Percentiles rank a stretch among this genome's conserved stretches.
Evolutionary conservation across 2,113 vertebrate genomes (phyloP).

Genomic region (Tamias sibiricus): DNA sequence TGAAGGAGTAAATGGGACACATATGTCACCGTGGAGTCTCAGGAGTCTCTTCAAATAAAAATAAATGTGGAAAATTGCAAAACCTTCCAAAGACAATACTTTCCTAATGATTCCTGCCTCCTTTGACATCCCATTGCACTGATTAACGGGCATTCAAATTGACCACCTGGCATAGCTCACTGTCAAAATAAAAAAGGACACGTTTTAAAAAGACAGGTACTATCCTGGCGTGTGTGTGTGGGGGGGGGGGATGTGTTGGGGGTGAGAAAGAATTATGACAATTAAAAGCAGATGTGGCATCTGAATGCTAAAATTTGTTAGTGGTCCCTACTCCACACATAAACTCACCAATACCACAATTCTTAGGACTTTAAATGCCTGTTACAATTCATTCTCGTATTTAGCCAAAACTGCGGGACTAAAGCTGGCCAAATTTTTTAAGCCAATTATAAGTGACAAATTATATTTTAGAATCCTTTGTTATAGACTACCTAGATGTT

Average conservation of each 20-base stretch:
- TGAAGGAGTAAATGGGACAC: constrained; percentile 54
- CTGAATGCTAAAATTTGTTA: background rate
- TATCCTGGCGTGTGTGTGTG: background rate
- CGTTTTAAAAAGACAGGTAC: constrained; percentile 32
- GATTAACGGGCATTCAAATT: constrained; percentile 68
- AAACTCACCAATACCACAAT: background rate
- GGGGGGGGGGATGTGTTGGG: too few species aligned
- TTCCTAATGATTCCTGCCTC: constrained; percentile 58
- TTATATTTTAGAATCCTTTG: background rate
- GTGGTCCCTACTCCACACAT: background rate
- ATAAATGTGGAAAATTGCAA: constrained; percentile 65
- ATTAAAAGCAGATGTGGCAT: background rate
- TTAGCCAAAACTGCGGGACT: background rate
- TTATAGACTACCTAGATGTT: background rate
- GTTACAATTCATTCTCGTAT: background rate
- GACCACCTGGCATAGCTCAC: constrained; percentile 66
- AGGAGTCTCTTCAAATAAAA: constrained; percentile 69
- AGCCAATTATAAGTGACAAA: background rate
- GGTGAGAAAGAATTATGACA: background rate
- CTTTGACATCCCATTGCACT: constrained; percentile 43
- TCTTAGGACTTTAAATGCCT: constrained; percentile 23
- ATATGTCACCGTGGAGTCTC: constrained; percentile 46
- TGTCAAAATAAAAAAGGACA: constrained; percentile 58
- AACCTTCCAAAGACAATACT: constrained; percentile 46
- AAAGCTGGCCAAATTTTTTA: constrained; percentile 21